A percentile compares a stretch with the other conserved stretches of the same genome.
Evolutionary conservation across 2,113 vertebrate species (phyloP).

Genomic region (Ptilorrhoa leucosticta): DNA sequence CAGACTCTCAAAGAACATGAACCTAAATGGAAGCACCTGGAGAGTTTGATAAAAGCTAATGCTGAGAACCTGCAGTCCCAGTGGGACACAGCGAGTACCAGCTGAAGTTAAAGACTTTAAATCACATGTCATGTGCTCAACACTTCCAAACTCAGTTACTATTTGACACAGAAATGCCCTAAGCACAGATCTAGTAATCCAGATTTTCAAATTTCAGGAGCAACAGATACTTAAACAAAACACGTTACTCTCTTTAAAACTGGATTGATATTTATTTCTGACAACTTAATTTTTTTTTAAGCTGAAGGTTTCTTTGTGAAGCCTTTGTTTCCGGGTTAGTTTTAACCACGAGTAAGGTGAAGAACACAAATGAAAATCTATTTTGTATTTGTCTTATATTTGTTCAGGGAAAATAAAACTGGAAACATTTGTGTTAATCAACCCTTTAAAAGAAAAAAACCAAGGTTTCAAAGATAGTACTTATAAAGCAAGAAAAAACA

Average conservation of each 20-base stretch:
- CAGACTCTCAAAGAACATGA: fast-evolving
- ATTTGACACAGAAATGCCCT: not conserved
- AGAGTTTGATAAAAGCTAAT: too few relatives aligned
- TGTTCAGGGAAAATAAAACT: not conserved
- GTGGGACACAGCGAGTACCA: not conserved
- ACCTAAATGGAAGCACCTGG: not conserved
- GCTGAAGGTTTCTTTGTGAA: not conserved
- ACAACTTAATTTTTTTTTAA: not conserved
- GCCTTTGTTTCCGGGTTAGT: not conserved
- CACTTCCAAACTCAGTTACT: not conserved
- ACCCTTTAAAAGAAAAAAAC: not conserved
- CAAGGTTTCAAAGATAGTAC: not conserved
- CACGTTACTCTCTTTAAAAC: not conserved
- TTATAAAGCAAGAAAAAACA: not conserved
- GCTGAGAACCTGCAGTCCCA: not conserved
- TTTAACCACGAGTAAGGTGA: not conserved
- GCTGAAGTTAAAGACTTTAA: not conserved
- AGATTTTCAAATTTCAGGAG: not conserved
- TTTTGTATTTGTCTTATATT: not conserved
- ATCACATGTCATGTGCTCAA: fast-evolving
- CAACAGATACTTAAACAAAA: not conserved
- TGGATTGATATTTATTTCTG: not conserved
- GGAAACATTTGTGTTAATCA: not conserved
- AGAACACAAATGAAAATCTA: not conserved
- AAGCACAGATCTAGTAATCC: not conserved